These are phyloP conservation scores for Ornithorhynchus anatinus DNA, from an alignment of 2,113 vertebrate species.

Conservation along the genomic window DNA sequence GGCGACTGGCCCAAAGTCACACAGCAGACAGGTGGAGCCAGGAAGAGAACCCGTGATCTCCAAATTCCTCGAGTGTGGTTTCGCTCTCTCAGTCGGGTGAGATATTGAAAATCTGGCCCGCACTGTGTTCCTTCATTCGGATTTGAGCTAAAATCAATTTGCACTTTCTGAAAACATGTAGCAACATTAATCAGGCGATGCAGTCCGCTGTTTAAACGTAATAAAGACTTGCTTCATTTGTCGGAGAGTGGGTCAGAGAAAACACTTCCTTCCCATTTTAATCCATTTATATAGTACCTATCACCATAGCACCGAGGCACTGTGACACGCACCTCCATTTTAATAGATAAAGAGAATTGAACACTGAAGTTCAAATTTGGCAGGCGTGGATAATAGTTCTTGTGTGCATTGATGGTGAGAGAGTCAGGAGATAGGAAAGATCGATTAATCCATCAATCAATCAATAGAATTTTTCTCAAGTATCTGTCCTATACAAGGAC, in stretches of 20 bases:
- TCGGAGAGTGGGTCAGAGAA: conserved; percentile 4
- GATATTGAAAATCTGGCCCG: conserved; percentile 54
- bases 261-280: conserved; percentile 13
- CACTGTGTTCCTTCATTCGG: conserved; percentile 39
- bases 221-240: conserved; percentile 34
- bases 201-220: conserved; percentile 45
- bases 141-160: conserved; percentile 58
- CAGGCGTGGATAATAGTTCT: too few species aligned
- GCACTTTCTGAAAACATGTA: conserved; percentile 56
- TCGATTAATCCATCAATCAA: too few species aligned
- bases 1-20: too few species aligned
- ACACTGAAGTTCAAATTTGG: too few species aligned
- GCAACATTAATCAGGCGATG: conserved; percentile 55
- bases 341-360: conserved; percentile 10
- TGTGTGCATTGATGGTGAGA: too few species aligned
- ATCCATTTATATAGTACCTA: too few species aligned
- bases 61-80: conserved; percentile 31
- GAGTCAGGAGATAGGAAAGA: too few species aligned
- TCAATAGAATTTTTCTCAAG: too few species aligned
- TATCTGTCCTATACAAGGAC: too few species aligned
- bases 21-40: too few species aligned
- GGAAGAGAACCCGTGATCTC: too few species aligned
- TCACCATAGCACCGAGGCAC: neutral
- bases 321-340: conserved; percentile 15
- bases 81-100: conserved; percentile 48